Base-by-base conservation (phyloP, 2,888 invertebrate genomes). In the Diaprepes abbreviatus region DNA sequence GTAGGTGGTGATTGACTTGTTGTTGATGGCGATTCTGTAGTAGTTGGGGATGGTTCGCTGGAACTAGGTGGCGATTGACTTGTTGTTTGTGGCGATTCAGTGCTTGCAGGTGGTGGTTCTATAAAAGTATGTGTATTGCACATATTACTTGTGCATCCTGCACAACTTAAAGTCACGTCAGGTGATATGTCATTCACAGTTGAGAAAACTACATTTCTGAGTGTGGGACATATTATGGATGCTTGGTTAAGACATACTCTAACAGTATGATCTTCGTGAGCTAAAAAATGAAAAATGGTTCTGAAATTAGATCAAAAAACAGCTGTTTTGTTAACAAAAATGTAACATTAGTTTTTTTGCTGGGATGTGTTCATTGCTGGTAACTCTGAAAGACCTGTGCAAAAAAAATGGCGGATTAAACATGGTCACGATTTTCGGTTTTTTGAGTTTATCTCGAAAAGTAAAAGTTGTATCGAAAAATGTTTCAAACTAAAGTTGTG, bases 211-310 rank as follows among this genome's bases (percentile, higher is more conserved):
- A 63, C 68, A n/a, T 28, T 38, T 33, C 45, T 45, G 4, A 68
- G 24, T 16, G 58, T 40, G 4, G 68, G 68, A 19, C 68, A 68
- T 28, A 68, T 68, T 35, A 35, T 50, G 10, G 36, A 57, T 7
- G 68, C 68, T 31, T 63, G 55, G 33, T 68, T 68, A 2, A 68
- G 36, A 19, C 68, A 68, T 10, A 48, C 50, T 40, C 63, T 28
- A 7, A 57, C 33, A 0, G 68, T 68, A 36, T 68, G 68, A 12
- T 57, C 33, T 43, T 68, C 68, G 17, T 63, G 62, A 24, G 7
- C 68, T 63, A 40, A 36, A 68, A 66, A 12, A 40, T n/a, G n/a
- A n/a, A n/a, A n/a, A n/a, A n/a, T n/a, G n/a, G n/a, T n/a, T n/a
- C n/a, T n/a, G n/a, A n/a, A n/a, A n/a, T n/a, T n/a, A n/a, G n/a